These are phyloP conservation scores for Triplophysa tibetana DNA, from an alignment of 2,113 vertebrate genomes.

Conservation along the genomic window DNA sequence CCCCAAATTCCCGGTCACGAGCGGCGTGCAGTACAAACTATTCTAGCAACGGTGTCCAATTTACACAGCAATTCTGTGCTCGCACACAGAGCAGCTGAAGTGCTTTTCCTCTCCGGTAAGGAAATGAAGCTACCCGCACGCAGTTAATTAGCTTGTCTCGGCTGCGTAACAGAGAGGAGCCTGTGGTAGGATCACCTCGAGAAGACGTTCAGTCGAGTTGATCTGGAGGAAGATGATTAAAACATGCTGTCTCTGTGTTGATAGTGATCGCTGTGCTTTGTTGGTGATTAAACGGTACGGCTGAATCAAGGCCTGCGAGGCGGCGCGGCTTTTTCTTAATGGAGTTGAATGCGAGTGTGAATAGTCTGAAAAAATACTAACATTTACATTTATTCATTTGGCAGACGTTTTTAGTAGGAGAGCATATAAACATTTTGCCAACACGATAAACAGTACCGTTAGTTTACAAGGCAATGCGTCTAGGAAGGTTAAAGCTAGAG, in stretches of 20 bases:
- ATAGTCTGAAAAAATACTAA: neutral
- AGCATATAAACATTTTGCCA: too few relatives aligned
- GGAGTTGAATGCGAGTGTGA: conserved; percentile 17
- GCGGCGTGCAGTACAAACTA: conserved; percentile 35
- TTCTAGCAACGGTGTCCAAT: conserved; percentile 54
- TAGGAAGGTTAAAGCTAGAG: too few relatives aligned
- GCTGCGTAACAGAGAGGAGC: conserved; percentile 45
- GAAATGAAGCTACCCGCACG: conserved; percentile 53
- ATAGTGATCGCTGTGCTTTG: conserved; percentile 49
- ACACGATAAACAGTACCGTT: too few relatives aligned
- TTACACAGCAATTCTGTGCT: conserved; percentile 57
- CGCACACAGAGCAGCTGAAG: conserved; percentile 51
- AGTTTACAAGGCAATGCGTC: too few relatives aligned
- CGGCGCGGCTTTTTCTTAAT: conserved; percentile 30
- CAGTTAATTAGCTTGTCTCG: conserved; percentile 60
- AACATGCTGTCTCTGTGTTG: conserved; percentile 51
- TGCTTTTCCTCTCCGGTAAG: conserved; percentile 53
- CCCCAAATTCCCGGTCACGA: conserved; percentile 49
- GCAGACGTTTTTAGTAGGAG: too few relatives aligned
- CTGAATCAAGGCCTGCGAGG: conserved; percentile 40
- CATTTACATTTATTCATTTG: too few relatives aligned
- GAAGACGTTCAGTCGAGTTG: conserved; percentile 55
- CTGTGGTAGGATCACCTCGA: conserved; percentile 48
- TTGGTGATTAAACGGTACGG: conserved; percentile 22
- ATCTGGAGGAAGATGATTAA: conserved; percentile 51